These are phyloP conservation scores for Podotricha telesiphe DNA, from an alignment of 2,888 invertebrate genomes.

Conservation along the genomic window DNA sequence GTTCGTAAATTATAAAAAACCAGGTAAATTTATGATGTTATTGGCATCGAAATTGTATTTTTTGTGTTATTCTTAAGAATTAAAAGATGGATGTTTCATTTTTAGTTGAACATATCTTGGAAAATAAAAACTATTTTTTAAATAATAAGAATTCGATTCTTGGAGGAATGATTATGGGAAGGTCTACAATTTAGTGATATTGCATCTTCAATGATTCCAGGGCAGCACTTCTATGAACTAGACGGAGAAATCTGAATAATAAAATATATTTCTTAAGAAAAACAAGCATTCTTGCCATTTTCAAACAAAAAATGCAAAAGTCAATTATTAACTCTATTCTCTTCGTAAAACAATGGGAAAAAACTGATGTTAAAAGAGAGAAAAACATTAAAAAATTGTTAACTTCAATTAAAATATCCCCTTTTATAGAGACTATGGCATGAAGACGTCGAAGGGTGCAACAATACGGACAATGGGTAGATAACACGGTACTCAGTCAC, in stretches of 20 bases:
- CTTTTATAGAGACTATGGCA: conserved; percentile 46
- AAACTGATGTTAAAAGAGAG: not conserved
- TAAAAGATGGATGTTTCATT: too few relatives aligned
- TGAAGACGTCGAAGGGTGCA: conserved; percentile 72
- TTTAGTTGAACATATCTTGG: too few relatives aligned
- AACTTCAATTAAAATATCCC: conserved; percentile 43
- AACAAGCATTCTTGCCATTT: not conserved
- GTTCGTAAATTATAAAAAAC: not conserved
- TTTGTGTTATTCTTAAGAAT: too few relatives aligned
- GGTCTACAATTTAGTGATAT: too few relatives aligned
- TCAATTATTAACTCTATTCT: not conserved
- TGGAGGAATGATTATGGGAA: too few relatives aligned
- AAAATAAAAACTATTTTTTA: too few relatives aligned
- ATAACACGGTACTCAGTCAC: conserved; percentile 82
- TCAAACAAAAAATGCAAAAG: not conserved
- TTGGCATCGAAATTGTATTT: too few relatives aligned
- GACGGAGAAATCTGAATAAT: too few relatives aligned
- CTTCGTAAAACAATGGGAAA: not conserved
- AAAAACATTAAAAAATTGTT: not conserved
- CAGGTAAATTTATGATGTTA: not conserved
- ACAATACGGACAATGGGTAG: conserved; percentile 64
- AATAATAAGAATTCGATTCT: too few relatives aligned
- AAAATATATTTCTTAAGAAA: too few relatives aligned
- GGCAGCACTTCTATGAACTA: too few relatives aligned
- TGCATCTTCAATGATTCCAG: too few relatives aligned